Conservation (phyloP, 2,888 invertebrate genomes). For the Nezara viridula region DNA sequence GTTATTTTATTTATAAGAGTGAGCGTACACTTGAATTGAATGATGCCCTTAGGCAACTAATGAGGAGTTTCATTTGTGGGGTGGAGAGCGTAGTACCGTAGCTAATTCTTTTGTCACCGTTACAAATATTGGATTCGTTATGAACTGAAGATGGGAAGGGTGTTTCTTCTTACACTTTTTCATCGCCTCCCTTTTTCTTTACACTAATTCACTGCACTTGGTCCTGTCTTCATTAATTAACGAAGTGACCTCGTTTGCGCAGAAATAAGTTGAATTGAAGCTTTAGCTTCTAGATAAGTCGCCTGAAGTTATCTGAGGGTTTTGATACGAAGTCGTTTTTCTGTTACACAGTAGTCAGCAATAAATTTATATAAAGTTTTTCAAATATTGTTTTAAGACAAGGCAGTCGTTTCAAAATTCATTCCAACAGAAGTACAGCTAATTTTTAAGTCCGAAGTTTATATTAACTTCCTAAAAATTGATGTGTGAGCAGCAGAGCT, state of each 20-base stretch:
- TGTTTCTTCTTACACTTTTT: neutral
- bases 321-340: neutral
- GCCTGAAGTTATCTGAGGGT: neutral
- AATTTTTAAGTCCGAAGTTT: no score
- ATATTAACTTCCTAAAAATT: no score
- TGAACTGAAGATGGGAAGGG: neutral
- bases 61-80: neutral
- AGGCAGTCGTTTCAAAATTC: no score
- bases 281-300: no score
- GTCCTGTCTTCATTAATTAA: neutral
- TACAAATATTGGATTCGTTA: constrained; percentile 14
- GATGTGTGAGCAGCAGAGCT: no score
- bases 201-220: neutral
- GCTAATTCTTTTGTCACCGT: neutral
- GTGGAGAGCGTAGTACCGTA: neutral
- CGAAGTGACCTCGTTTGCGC: neutral
- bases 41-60: neutral
- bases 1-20: no score
- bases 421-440: no score
- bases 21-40: neutral
- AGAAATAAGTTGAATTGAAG: neutral
- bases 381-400: no score
- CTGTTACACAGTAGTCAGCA: no score
- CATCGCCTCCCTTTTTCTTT: neutral
- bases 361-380: no score